Base-by-base conservation (phyloP, 2,797 vertebrate species). In the Ciconia nigra region DNA sequence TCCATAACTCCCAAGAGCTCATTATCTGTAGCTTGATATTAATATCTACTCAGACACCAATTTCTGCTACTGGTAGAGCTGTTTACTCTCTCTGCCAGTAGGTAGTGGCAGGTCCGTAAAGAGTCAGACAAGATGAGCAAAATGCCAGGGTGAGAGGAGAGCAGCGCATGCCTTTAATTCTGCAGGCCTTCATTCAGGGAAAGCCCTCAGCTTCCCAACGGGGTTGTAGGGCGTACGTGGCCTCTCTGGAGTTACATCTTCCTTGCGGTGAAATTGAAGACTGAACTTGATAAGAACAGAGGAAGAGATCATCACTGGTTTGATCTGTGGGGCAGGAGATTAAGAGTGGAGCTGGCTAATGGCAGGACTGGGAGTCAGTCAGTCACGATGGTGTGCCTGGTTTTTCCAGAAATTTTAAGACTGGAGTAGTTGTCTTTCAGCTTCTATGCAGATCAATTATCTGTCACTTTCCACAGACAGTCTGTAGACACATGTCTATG, bases 361-460 rank as follows among this genome's bases (percentile, higher is more conserved):
- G 2, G 15, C 42, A 55, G 15, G 17, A 47, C 11, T 59, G 29
- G 22, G 46, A 54, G 8, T 77, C 19, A 11, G 17, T 82, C 49
- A 37, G 44, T 83, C n/a, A 29, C 0, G 0, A 28, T 41, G 15
- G 13, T 51, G 9, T 51, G 22, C 59, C 25, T 67, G 8, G 16
- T 81, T 79, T 49, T 87, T n/a, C 24, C 33, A 66, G 65, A 37
- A 8, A 8, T 65, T 90, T 57, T 86, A 78, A 65, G 83, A 79
- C 41, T 73, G 22, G 7, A 78, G 21, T 54, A 76, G n/a, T 44
- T 70, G 78, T n/a, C 12, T 58, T 85, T 66, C 8, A 5, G 6
- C 39, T 81, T 86, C 35, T 51, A 0, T 0, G 0, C 51, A 54
- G 35, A 59, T 88, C 28, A 88, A 2, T 88, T 77, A 39, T 47